phyloP scores from a whole-genome alignment of 1,140 invertebrate genomes.

The Grapholita molesta region DNA sequence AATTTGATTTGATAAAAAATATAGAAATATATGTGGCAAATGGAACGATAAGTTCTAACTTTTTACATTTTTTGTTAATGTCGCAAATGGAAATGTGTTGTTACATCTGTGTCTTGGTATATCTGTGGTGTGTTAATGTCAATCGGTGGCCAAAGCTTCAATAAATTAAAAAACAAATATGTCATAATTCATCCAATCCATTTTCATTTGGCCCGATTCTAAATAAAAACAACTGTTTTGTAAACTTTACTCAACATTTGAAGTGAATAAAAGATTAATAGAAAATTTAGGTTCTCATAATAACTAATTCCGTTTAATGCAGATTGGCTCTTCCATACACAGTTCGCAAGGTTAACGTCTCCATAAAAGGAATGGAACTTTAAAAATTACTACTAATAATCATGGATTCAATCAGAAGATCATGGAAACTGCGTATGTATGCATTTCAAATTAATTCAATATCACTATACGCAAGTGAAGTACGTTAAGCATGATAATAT shows the following conservation, averaged over 20 bases:
- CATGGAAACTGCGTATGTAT: conserved; percentile 76
- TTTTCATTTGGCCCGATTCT: not conserved
- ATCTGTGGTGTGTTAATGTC: no score
- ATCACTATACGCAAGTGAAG: not conserved
- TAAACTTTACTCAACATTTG: not conserved
- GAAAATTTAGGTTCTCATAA: not conserved
- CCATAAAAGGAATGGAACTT: conserved; percentile 44
- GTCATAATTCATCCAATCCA: conserved; percentile 5
- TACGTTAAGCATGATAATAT: not conserved
- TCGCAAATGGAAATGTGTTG: no score
- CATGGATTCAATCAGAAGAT: conserved; percentile 62
- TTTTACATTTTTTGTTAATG: no score
- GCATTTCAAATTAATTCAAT: not conserved
- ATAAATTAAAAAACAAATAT: not conserved
- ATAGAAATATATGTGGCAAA: no score
- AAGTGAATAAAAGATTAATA: no score
- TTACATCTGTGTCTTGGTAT: no score
- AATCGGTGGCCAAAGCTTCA: no score
- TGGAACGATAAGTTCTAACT: no score
- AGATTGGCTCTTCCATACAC: not conserved
- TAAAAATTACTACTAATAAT: conserved; percentile 35
- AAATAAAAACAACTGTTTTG: conserved; percentile 8
- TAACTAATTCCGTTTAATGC: not conserved
- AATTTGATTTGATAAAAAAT: no score
- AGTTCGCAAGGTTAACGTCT: conserved; percentile 32